Evolutionary conservation across 2,113 vertebrate species (phyloP).

Genomic region (Otus sunia): DNA sequence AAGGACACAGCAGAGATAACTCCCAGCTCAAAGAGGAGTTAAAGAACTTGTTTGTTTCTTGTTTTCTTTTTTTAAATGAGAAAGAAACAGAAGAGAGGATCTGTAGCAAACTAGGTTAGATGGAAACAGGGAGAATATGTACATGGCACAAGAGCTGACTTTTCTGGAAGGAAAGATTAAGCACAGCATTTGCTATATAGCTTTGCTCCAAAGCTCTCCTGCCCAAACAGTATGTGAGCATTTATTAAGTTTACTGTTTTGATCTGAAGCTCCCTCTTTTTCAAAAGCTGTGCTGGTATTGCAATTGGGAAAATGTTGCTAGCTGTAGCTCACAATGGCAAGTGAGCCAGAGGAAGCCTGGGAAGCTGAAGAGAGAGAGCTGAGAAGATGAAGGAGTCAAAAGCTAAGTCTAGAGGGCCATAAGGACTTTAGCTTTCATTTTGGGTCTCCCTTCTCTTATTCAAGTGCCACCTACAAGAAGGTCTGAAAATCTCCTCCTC

Average conservation of each 20-base stretch:
- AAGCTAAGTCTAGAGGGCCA: background rate
- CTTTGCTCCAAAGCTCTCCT: background rate
- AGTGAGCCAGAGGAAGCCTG: background rate
- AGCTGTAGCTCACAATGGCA: background rate
- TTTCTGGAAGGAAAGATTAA: background rate
- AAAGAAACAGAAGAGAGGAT: background rate
- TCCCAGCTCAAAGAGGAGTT: background rate
- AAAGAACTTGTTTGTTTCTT: background rate
- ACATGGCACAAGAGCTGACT: background rate
- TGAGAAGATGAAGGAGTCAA: background rate
- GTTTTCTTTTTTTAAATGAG: background rate
- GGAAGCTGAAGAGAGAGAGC: background rate
- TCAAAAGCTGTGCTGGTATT: background rate
- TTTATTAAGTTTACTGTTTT: background rate
- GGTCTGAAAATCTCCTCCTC: background rate
- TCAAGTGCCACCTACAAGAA: background rate
- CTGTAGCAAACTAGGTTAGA: background rate
- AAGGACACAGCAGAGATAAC: background rate
- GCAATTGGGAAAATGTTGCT: accelerated
- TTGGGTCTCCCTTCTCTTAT: background rate
- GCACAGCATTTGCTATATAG: background rate
- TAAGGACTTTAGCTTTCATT: background rate
- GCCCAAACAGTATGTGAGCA: background rate
- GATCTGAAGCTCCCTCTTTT: background rate
- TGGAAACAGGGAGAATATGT: background rate